These are phyloP conservation scores for Nylanderia fulva DNA, from an alignment of 1,140 invertebrate species.

Conservation along the genomic window DNA sequence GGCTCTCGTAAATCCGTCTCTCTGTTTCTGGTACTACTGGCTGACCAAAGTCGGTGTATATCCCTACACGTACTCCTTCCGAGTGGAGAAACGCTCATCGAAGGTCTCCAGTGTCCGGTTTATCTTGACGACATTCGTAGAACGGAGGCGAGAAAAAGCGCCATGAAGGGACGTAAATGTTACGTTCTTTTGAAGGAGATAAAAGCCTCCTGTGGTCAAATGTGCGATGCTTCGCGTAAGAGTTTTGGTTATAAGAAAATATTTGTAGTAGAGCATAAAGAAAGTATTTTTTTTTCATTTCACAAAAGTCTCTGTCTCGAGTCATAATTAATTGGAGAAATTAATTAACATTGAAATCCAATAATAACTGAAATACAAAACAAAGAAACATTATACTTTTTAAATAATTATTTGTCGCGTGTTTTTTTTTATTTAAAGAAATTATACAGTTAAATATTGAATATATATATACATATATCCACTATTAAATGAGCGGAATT, in stretches of 20 bases:
- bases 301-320: not conserved
- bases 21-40: slow-evolving; percentile 30
- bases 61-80: slow-evolving; percentile 60
- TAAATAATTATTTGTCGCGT: not conserved
- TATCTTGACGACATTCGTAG: slow-evolving; percentile 64
- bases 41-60: slow-evolving; percentile 47
- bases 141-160: slow-evolving; percentile 49
- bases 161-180: slow-evolving; percentile 51
- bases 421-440: not conserved
- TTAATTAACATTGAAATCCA: not conserved
- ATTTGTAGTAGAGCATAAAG: too few relatives aligned
- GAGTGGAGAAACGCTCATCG: slow-evolving; percentile 50
- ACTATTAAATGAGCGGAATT: not conserved
- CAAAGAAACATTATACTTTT: not conserved
- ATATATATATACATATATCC: not conserved
- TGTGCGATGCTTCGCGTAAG: slow-evolving; percentile 32
- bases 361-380: not conserved
- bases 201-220: slow-evolving; percentile 56
- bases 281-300: slow-evolving; percentile 8
- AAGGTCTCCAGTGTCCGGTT: slow-evolving; percentile 68
- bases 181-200: slow-evolving; percentile 69
- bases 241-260: not conserved
- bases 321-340: slow-evolving; percentile 46
- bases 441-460: not conserved
- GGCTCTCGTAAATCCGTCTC: slow-evolving; percentile 62